Base-by-base conservation (phyloP, 1,140 invertebrate species). In the Drosophila kurseongensis region DNA sequence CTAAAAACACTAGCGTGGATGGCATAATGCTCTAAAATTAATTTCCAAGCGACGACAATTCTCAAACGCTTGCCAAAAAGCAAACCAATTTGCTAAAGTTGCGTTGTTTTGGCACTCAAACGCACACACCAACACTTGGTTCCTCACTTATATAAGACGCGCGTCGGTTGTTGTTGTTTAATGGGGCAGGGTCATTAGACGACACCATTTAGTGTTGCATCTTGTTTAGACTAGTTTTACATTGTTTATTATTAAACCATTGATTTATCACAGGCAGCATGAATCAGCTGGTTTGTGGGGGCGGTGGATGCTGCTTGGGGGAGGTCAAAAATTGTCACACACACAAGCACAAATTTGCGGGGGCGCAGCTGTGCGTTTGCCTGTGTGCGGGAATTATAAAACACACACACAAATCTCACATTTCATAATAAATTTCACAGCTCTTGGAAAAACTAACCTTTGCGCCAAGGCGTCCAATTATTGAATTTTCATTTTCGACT, bases 21-120 rank as follows among this genome's bases (percentile, higher is more conserved):
- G 84, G 84, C 84, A 89, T 89, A 89, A 89, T 89, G 68, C 85
- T 90, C 77, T 89, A 89, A 89, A 89, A 89, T 89, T 85, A 89
- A 90, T 90, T 90, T 80, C 77, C 56, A 89, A 79, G 59, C 56
- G 62, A 35, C 47, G 59, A 44, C 56, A 71, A 52, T 47, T 35
- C 58, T 63, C 73, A 56, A 61, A 72, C 45, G 80, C 68, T 89
- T 89, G 84, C 84, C 84, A 89, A 89, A 79, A 84, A 80, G 54
- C 47, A 51, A 45, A 85, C 45, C 63, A 73, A 79, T 89, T 89
- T 79, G 63, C 83, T 88, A 74, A 83, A 80, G 75, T 88, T 89
- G 65, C 56, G 61, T 72, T 67, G 77, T 78, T 78, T 81, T 66
- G 66, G 52, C 80, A 60, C 29, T 80, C 58, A 65, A 35, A 83